Evolutionary conservation across 2,888 invertebrate genomes (phyloP).

Genomic region (Callimorpha dominula): DNA sequence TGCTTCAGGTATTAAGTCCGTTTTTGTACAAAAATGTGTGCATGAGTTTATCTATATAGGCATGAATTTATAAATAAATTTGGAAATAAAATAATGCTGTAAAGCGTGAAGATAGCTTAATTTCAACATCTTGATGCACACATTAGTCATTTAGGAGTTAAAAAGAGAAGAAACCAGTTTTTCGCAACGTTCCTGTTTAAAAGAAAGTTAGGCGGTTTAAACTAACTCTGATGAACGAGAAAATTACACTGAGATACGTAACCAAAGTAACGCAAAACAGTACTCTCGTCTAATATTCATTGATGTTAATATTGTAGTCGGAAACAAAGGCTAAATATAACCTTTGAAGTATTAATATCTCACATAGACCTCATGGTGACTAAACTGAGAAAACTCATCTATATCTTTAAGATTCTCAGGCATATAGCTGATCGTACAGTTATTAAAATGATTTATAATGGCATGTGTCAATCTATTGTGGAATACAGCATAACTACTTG

Average conservation of each 20-base stretch:
- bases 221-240: neutral
- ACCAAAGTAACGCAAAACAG: slow-evolving; percentile 33
- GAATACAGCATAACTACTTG: no score
- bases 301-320: slow-evolving; percentile 45
- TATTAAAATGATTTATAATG: no score
- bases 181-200: neutral
- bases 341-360: neutral
- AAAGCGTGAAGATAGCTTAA: neutral
- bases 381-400: no score
- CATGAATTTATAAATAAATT: no score
- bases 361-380: no score
- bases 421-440: no score
- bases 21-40: no score
- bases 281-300: slow-evolving; percentile 44
- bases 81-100: no score
- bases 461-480: no score
- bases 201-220: slow-evolving; percentile 3
- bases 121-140: neutral
- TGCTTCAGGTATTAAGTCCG: no score
- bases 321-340: slow-evolving; percentile 14
- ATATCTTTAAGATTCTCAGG: no score
- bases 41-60: no score
- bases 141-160: neutral
- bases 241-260: slow-evolving; percentile 13
- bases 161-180: neutral